Base-by-base conservation (phyloP, 2,113 vertebrate species). In the Aepyceros melampus region DNA sequence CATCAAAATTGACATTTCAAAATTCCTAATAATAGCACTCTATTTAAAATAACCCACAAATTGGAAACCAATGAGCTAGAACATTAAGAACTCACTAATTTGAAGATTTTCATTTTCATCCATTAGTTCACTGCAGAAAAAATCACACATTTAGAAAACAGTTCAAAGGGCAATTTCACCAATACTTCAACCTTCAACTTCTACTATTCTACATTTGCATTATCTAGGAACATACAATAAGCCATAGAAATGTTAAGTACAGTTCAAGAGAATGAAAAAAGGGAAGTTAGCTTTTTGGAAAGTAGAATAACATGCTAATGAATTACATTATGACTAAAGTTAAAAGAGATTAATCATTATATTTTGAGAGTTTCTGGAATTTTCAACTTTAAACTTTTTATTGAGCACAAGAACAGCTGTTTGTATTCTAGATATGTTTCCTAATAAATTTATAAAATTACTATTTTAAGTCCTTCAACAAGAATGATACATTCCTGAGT, bases 41-140 rank as follows among this genome's bases (percentile, higher is more conserved):
- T 56, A 40, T 55, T 62, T 83, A 89, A 97, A 81, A 81, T 58
- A 97, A 94, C 55, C 25, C 36, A 45, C 79, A 89, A 95, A 95
- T 62, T 93, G 78, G 71, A 89, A 95, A 83, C 43, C 91, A 74
- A 95, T 88, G 67, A 96, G 31, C 45, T 82, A 94, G 19, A 45
- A 94, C 43, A 89, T 67, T 93, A 86, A 91, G 49, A 96, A 88
- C 86, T 98, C 58, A 94, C 55, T 95, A 95, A 97, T 91, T 87
- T 95, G 16, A 62, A 89, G 49, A 91, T 84, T 40, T 74, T 74
- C 6, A 87, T 49, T 96, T 92, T 76, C 74, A 60, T 86, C 55
- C 17, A 95, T 89, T 95, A 89, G 3, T 74, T 95, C n/a, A 89
- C 1, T 87, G 21, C 5, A 97, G 56, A 84, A 94, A 95, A 95